Evolutionary conservation across 1,140 invertebrate species (phyloP).

Genomic region (Orchestia grillus): DNA sequence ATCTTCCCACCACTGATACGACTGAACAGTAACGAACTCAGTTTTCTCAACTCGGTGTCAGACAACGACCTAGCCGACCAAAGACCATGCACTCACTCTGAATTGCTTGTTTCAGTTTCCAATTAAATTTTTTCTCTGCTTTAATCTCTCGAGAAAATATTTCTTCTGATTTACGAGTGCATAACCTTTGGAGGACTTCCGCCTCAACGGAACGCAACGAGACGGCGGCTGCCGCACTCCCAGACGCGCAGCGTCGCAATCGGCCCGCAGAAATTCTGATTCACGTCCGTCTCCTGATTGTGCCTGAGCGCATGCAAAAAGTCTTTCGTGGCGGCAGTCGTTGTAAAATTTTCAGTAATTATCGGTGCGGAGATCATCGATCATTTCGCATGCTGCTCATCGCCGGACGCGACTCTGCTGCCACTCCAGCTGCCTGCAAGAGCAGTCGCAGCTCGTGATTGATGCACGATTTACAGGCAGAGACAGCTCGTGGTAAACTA

Average conservation of each 20-base stretch:
- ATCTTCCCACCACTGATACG: not conserved
- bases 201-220: not conserved
- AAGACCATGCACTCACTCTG: not conserved
- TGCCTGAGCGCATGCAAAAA: not conserved
- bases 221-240: not conserved
- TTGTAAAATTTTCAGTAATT: conserved; percentile 3
- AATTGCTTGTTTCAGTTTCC: not conserved
- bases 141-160: not conserved
- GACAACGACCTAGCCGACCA: not conserved
- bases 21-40: not conserved
- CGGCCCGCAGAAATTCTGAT: not conserved
- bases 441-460: not conserved
- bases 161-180: not conserved
- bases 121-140: not conserved
- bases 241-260: not conserved
- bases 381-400: not conserved
- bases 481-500: not conserved
- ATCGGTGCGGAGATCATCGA: not conserved
- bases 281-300: not conserved
- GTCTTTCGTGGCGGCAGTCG: not conserved
- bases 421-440: not conserved
- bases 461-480: not conserved
- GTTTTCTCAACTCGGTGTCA: not conserved
- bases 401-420: not conserved
- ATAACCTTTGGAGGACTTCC: not conserved